Base-by-base conservation (phyloP, 2,797 vertebrate genomes). In the Neosilurus hyrtlii region DNA sequence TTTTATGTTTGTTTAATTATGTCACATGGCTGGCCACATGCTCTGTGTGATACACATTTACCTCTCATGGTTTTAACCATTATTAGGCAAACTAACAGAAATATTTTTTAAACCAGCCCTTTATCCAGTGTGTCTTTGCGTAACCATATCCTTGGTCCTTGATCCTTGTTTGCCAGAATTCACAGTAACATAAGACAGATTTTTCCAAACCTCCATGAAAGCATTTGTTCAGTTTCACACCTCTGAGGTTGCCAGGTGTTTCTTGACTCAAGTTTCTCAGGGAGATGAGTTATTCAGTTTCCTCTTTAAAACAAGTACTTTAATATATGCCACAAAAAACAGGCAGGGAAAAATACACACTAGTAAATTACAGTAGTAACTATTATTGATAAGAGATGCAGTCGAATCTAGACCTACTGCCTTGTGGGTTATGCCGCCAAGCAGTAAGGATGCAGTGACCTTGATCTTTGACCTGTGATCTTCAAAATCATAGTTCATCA, bases 141-240 rank as follows among this genome's bases (percentile, higher is more conserved):
- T 24, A 35, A 43, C 11, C n/a, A 2, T 43, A 61, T 30, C 30
- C 43, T 43, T 8, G 1, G 7, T 61, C 0, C 9, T 61, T 76
- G n/a, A n/a, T n/a, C n/a, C n/a, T n/a, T n/a, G 20, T n/a, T 62
- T 62, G 57, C 35, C 35, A 76, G 57, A 61, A 62, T 76, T 76
- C 56, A n/a, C 35, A 22, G 30, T n/a, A 59, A 59, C 18, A 61
- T 43, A 20, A 59, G 26, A 37, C 56, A 30, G 52, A 1, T 56
- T 75, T 61, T 20, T 43, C 30, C 30, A 76, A n/a, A 76, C 57
- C 74, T 24, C 35, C 73, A 59, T 30, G 43, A 7, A 15, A 43
- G 24, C 14, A 49, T 78, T 63, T 78, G 43, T 78, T 78, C 43
- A 63, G 61, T 78, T 78, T 78, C 59, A 65, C 75, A 63, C 59